phyloP scores from a whole-genome alignment of 2,797 vertebrate genomes.

The Aplochiton taeniatus region DNA sequence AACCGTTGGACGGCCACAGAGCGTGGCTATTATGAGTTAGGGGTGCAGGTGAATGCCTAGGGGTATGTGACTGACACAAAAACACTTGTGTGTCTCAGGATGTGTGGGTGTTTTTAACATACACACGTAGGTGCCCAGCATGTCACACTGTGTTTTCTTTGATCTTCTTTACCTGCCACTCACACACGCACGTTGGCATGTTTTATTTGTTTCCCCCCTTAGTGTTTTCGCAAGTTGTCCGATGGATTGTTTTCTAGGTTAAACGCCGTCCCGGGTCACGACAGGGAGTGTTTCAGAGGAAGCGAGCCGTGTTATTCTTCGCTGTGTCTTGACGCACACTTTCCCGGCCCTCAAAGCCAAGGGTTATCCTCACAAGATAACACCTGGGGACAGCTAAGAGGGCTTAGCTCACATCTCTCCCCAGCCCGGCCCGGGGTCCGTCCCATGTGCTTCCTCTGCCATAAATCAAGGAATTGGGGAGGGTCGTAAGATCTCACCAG shows the following conservation, averaged over 20 bases:
- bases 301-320: conserved; percentile 54
- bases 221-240: conserved; percentile 42
- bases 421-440: neutral
- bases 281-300: conserved; percentile 55
- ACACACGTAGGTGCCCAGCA: no score
- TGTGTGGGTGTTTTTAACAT: neutral
- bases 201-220: neutral
- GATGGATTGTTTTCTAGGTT: conserved; percentile 41
- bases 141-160: no score
- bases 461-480: neutral
- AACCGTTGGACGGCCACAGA: neutral
- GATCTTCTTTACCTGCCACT: no score
- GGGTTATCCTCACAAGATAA: conserved; percentile 44
- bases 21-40: conserved; percentile 22
- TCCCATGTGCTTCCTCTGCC: neutral
- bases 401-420: neutral
- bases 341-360: conserved; percentile 41
- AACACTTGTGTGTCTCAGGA: neutral
- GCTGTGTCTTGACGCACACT: conserved; percentile 43
- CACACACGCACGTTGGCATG: no score
- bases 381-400: conserved; percentile 2
- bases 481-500: no score
- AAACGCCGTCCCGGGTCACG: conserved; percentile 41
- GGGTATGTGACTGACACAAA: conserved; percentile 15
- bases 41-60: conserved; percentile 25